Conservation (phyloP, 2,888 invertebrate species). For the Empis livida region DNA sequence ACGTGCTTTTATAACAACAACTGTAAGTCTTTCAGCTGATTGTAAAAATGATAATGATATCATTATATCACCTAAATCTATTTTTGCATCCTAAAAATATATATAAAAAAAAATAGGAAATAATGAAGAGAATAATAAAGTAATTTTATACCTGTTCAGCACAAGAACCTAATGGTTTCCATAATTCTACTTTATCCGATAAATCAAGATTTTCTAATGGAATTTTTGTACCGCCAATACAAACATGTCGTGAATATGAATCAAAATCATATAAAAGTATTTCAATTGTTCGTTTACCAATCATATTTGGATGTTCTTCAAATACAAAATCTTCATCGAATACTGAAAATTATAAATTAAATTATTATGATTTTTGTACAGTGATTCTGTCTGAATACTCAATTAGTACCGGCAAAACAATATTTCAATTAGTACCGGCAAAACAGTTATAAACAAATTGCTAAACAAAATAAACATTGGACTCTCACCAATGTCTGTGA, state of each 20-base stretch:
- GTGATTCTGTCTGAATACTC: too few relatives aligned
- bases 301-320: constrained; percentile 42
- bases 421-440: too few relatives aligned
- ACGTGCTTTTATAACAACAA: constrained; percentile 82
- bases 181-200: constrained; percentile 41
- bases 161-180: constrained; percentile 43
- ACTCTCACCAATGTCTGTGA: too few relatives aligned
- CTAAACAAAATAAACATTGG: too few relatives aligned
- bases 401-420: too few relatives aligned
- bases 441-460: too few relatives aligned
- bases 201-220: constrained; percentile 43
- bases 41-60: constrained; percentile 82
- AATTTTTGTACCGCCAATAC: constrained; percentile 47
- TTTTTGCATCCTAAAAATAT: constrained; percentile 40
- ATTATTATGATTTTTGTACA: background rate
- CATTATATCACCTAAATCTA: constrained; percentile 84
- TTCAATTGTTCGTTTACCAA: constrained; percentile 44
- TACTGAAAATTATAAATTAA: constrained; percentile 29
- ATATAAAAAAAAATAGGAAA: background rate
- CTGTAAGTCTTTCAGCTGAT: constrained; percentile 78
- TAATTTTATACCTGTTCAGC: constrained; percentile 31
- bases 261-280: constrained; percentile 51
- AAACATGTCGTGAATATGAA: constrained; percentile 49
- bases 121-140: background rate
- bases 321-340: constrained; percentile 58